Evolutionary conservation across 2,113 vertebrate genomes (phyloP).

Genomic region (Ascaphus truei): DNA sequence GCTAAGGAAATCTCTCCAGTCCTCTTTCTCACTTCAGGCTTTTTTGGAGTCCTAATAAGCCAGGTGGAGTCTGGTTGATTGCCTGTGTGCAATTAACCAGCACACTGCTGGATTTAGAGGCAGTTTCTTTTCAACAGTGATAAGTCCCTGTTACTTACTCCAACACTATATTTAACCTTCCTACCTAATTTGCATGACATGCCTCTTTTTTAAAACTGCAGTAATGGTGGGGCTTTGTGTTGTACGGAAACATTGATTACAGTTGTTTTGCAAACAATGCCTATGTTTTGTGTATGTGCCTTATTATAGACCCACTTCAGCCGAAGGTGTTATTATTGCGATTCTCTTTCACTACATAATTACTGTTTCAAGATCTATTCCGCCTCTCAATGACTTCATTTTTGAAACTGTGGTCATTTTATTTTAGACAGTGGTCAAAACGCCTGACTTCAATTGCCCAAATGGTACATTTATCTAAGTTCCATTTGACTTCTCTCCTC

Average conservation of each 20-base stretch:
- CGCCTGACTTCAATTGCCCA: not conserved
- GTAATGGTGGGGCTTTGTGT: too few species aligned
- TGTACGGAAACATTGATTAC: too few species aligned
- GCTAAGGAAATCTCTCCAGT: too few species aligned
- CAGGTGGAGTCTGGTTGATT: too few species aligned
- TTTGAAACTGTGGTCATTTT: constrained; percentile 5
- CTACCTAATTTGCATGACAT: not conserved
- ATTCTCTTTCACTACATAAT: not conserved
- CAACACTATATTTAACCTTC: not conserved
- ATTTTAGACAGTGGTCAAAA: not conserved
- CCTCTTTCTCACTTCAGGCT: too few species aligned
- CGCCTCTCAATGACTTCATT: not conserved
- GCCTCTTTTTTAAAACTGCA: too few species aligned
- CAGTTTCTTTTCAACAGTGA: too few species aligned
- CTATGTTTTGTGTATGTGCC: not conserved
- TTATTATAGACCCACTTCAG: not conserved
- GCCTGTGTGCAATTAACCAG: too few species aligned
- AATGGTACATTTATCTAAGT: not conserved
- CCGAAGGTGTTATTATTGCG: not conserved
- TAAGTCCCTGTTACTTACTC: too few species aligned
- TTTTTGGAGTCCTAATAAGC: too few species aligned
- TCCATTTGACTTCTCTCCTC: not conserved
- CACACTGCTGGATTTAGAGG: too few species aligned
- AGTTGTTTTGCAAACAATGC: not conserved
- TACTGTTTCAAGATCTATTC: not conserved